Percentiles rank a stretch among this genome's conserved stretches.
phyloP scores from a whole-genome alignment of 2,888 invertebrate species.

The Cetonia aurata region DNA sequence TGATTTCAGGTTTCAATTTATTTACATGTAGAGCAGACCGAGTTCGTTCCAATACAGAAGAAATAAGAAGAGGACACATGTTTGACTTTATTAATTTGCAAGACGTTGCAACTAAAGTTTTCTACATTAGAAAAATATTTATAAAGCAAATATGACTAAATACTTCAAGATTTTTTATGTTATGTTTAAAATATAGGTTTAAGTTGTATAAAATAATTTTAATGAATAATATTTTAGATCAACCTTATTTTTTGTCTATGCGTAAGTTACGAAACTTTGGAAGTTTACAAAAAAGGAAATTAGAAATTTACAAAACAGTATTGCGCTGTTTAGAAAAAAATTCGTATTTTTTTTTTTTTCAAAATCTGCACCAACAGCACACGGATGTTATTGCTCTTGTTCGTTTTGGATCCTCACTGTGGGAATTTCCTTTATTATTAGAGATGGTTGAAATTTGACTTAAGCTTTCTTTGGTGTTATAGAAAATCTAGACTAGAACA shows the following conservation, averaged over 20 bases:
- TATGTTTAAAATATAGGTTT: slow-evolving; percentile 34
- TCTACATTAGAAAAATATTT: slow-evolving; percentile 44
- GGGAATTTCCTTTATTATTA: too few species aligned
- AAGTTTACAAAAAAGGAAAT: too few species aligned
- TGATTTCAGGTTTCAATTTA: slow-evolving; percentile 74
- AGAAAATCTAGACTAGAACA: too few species aligned
- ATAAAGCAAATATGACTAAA: slow-evolving; percentile 11
- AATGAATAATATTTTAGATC: slow-evolving; percentile 16
- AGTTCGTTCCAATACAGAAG: background rate
- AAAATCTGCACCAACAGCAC: too few species aligned
- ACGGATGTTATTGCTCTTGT: too few species aligned
- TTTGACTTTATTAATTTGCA: slow-evolving; percentile 13
- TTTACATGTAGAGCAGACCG: slow-evolving; percentile 71
- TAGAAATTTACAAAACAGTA: too few species aligned
- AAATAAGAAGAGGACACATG: background rate
- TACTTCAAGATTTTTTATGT: slow-evolving; percentile 34
- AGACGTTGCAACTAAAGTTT: slow-evolving; percentile 32
- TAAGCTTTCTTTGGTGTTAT: too few species aligned
- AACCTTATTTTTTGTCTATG: background rate
- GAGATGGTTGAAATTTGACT: too few species aligned
- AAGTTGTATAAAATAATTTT: slow-evolving; percentile 28
- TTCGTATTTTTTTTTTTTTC: too few species aligned
- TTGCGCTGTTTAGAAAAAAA: too few species aligned
- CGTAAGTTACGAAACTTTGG: background rate
- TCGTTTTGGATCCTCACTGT: too few species aligned